phyloP scores from a whole-genome alignment of 2,888 invertebrate genomes.

The Teinopalpus imperialis region DNA sequence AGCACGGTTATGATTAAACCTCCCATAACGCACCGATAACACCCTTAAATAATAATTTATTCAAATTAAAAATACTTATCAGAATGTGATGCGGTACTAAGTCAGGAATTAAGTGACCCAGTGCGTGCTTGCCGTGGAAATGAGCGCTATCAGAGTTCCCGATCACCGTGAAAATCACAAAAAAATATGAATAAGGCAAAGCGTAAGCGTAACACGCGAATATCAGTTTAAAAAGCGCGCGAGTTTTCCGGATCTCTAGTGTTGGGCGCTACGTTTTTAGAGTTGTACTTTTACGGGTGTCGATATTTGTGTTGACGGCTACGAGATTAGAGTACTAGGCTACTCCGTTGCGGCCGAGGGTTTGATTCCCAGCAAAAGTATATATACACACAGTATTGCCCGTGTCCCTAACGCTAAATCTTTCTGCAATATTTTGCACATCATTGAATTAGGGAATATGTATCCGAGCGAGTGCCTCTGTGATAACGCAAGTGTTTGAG shows the following conservation, averaged over 20 bases:
- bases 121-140: slow-evolving; percentile 67
- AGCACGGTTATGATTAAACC: slow-evolving; percentile 66
- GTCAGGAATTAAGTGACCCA: slow-evolving; percentile 76
- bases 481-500: no score
- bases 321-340: no score
- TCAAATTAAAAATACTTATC: slow-evolving; percentile 83
- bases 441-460: no score
- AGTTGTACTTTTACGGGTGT: no score
- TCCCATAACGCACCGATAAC: slow-evolving; percentile 69
- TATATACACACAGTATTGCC: no score
- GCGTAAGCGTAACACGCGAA: slow-evolving; percentile 62
- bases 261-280: no score
- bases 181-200: slow-evolving; percentile 45
- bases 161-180: slow-evolving; percentile 78
- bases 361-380: no score
- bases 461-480: no score
- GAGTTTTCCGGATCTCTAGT: slow-evolving; percentile 3
- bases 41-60: slow-evolving; percentile 80
- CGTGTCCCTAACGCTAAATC: no score
- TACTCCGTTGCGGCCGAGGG: no score
- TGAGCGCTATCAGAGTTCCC: slow-evolving; percentile 61
- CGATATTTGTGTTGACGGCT: no score
- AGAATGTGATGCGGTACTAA: slow-evolving; percentile 81
- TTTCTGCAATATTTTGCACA: no score
- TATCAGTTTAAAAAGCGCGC: slow-evolving; percentile 58